These are phyloP conservation scores for Apostichopus parvimensis DNA, from an alignment of 35 echinoderm and acorn worm genomes.

Conservation along the genomic window DNA sequence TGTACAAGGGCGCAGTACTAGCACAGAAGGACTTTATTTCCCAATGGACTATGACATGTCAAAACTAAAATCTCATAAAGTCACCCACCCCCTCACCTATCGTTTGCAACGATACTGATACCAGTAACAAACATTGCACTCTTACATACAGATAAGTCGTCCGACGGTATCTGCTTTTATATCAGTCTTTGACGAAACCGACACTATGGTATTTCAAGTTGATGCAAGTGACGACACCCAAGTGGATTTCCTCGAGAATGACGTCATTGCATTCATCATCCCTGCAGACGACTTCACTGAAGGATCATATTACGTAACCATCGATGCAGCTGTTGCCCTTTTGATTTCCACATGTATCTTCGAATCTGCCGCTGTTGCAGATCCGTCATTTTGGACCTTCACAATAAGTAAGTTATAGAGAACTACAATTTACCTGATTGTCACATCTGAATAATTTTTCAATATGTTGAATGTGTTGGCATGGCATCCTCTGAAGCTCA, in stretches of 20 bases:
- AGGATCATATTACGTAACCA: neutral
- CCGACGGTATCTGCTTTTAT: neutral
- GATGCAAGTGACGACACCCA: neutral
- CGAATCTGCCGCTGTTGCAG: neutral
- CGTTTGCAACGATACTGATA: too few species aligned
- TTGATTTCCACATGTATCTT: neutral
- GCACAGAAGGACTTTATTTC: too few species aligned
- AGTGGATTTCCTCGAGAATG: neutral
- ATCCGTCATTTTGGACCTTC: neutral
- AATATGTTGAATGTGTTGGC: too few species aligned
- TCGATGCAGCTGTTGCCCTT: neutral
- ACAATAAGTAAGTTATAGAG: neutral
- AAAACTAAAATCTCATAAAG: too few species aligned
- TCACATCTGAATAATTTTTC: neutral
- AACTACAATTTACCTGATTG: neutral
- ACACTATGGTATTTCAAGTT: neutral
- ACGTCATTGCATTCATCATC: neutral
- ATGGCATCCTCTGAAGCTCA: too few species aligned
- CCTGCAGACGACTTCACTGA: neutral
- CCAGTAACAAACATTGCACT: neutral
- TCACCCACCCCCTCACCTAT: too few species aligned
- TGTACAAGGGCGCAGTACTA: too few species aligned
- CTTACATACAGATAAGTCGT: neutral
- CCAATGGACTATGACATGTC: too few species aligned
- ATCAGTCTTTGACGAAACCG: neutral